These are phyloP conservation scores for Barbus barbus DNA, from an alignment of 2,113 vertebrate genomes.

Conservation along the genomic window DNA sequence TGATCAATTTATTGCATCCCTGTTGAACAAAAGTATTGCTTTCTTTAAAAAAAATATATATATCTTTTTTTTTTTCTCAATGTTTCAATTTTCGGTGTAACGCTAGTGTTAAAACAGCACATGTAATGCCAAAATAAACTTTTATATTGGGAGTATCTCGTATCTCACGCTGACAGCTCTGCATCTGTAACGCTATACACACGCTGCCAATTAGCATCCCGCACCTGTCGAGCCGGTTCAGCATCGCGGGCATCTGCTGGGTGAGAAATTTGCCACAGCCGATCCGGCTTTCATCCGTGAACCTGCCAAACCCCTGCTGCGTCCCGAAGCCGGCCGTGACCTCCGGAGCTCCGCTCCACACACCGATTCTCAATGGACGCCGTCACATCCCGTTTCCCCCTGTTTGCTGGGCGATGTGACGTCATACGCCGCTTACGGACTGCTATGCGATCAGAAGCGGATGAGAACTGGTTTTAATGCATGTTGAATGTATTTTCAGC, in stretches of 20 bases:
- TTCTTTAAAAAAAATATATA: too few species aligned
- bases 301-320: slow-evolving; percentile 51
- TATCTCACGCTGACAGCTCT: slow-evolving; percentile 35
- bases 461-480: neutral
- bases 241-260: slow-evolving; percentile 68
- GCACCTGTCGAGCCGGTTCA: slow-evolving; percentile 73
- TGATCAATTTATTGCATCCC: too few species aligned
- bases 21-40: too few species aligned
- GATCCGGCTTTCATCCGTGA: slow-evolving; percentile 65
- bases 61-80: too few species aligned
- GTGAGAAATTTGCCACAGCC: slow-evolving; percentile 66
- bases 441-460: neutral
- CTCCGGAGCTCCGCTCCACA: neutral
- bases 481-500: neutral
- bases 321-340: slow-evolving; percentile 21
- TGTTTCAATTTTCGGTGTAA: too few species aligned
- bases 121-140: neutral
- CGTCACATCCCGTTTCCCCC: neutral
- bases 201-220: slow-evolving; percentile 69
- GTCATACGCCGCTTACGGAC: neutral
- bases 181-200: slow-evolving; percentile 51
- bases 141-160: neutral
- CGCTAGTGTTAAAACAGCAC: neutral
- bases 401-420: neutral
- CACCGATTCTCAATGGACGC: neutral